These are phyloP conservation scores for Nomada ruficornis DNA, from an alignment of 2,888 invertebrate genomes.

Conservation along the genomic window DNA sequence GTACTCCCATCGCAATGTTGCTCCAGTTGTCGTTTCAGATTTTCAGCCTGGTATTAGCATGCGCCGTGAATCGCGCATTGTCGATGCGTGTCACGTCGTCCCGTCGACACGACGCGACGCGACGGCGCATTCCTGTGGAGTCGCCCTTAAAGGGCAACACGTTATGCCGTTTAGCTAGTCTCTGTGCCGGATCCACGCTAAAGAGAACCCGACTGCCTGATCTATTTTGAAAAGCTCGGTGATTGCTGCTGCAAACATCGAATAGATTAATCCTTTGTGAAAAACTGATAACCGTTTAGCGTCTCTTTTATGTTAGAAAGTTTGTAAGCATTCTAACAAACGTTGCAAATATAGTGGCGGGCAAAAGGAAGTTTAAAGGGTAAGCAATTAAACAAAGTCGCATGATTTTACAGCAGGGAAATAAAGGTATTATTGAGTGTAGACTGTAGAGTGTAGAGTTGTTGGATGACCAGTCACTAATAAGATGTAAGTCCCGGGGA, in stretches of 20 bases:
- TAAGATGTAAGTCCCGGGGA: too few relatives aligned
- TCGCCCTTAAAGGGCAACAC: slow-evolving; percentile 76
- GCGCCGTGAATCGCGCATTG: slow-evolving; percentile 74
- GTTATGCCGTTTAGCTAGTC: slow-evolving; percentile 76
- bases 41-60: slow-evolving; percentile 79
- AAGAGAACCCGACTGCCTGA: slow-evolving; percentile 54
- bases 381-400: too few relatives aligned
- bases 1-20: slow-evolving; percentile 67
- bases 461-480: too few relatives aligned
- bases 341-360: too few relatives aligned
- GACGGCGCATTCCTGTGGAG: slow-evolving; percentile 72
- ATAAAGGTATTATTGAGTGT: too few relatives aligned
- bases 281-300: too few relatives aligned
- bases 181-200: slow-evolving; percentile 59
- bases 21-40: slow-evolving; percentile 80
- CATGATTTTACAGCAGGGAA: too few relatives aligned
- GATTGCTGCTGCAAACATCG: slow-evolving; percentile 46
- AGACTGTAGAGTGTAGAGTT: too few relatives aligned
- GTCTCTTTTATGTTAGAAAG: too few relatives aligned
- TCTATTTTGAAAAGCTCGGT: slow-evolving; percentile 58
- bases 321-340: too few relatives aligned
- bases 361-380: too few relatives aligned
- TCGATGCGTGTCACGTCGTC: slow-evolving; percentile 81
- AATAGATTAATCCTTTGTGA: neutral
- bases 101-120: slow-evolving; percentile 31